Evolutionary conservation across 92 coral and sea anemone genomes (phyloP), one percentile per base, ranked within the genome.

Genomic region (Epizoanthus fatuus): DNA sequence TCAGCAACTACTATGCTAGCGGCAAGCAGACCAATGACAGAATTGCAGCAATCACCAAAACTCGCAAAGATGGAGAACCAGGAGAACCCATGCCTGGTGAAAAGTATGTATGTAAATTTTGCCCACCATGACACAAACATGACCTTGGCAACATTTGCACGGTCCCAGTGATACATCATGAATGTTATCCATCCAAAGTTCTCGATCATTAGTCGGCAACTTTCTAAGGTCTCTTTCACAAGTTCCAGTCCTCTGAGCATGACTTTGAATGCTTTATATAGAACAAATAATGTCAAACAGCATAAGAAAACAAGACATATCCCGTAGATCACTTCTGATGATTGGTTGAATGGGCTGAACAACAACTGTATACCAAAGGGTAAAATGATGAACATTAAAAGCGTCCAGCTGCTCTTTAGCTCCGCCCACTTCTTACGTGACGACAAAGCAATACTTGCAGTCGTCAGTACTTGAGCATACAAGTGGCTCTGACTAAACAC

Each of bases 151-250:
- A 92, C 63, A 68, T 90, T 90, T 29, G 91, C 77, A 25, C 98
- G 89, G 11, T 69, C 81, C 92, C 96, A 92, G 75, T 95, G 98
- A 67, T 84, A 84, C 19, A 87, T 65, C 68, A 95, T 45, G 5
- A 93, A 86, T 8, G 95, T 91, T 60, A 90, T 20, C 98, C 98
- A 95, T 19, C 98, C 98, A 81, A 90, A 85, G 38, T 87, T 83
- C 35, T 90, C 85, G 9, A 92, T 83, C 91, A 90, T 85, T 55
- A 77, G 17, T 11, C 71, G 55, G 22, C 82, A 77, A 19, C 70
- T 77, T 60, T 77, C 82, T 60, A 77, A 77, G 7, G 37, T 89
- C 73, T 80, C 84, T 87, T 90, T 90, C 42, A 42, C 90, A 81
- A 67, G 84, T 53, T 59, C 88, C 32, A 32, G 88, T 69, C 74